Evolutionary conservation across 64 coral and sea anemone species (phyloP), one percentile per base, ranked within the genome.

Genomic region (Dendrophyllia cribrosa): DNA sequence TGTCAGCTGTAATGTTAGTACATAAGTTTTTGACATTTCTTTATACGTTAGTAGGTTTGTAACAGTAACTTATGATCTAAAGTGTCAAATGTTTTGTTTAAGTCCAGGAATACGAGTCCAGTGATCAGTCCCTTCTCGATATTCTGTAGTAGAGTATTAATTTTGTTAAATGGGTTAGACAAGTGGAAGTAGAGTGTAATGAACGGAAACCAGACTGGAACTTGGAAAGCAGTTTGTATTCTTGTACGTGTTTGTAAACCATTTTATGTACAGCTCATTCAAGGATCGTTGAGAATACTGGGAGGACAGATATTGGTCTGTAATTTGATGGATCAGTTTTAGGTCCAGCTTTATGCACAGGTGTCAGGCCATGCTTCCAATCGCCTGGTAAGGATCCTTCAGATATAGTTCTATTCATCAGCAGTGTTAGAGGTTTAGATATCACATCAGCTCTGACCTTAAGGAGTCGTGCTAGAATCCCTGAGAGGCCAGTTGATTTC

Each of bases 291-390:
- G 48, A 19, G 51, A 88, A 72, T 7, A 72, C 68, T 8, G 85
- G 85, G 23, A 74, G 64, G 4, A 88, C 65, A 46, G 25, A 71
- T 22, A 88, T 72, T 8, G 85, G 68, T 34, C 34, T 34, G 34
- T 34, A 34, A 34, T 34, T 34, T 2, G 34, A 34, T 34, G 34
- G 34, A 34, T 82, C 78, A 26, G 10, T 82, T 20, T 82, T 82
- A 12, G 51, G 47, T 9, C 51, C 78, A 7, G 78, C 46, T 59
- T 73, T 88, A 17, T 77, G 49, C 58, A 90, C 74, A 22, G 75
- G 75, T 78, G 72, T 90, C 9, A 90, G n/a, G n/a, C n/a, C 75
- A 51, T 90, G 88, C 21, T 90, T 90, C 88, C 74, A 90, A 11
- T 47, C 62, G 3, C 3, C 1, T 0, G 88, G 88, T 78, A 90